phyloP scores from a whole-genome alignment of 2,113 vertebrate genomes.

The Hyperopisus bebe region DNA sequence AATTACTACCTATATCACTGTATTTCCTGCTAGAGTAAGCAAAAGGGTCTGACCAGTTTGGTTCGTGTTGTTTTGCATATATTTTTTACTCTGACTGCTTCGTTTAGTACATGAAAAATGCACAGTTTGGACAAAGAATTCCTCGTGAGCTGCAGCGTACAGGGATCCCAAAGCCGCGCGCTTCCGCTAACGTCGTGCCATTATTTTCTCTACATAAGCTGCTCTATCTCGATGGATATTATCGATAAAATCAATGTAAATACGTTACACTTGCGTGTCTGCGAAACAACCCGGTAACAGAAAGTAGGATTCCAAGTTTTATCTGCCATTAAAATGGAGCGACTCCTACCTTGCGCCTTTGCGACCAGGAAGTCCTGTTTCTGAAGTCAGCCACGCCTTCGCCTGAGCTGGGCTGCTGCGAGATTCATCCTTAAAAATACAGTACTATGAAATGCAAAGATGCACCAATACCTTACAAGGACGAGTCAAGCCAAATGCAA shows the following conservation, averaged over 20 bases:
- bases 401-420: neutral
- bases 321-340: slow-evolving; percentile 11
- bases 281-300: neutral
- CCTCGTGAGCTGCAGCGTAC: neutral
- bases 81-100: neutral
- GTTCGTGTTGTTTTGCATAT: neutral
- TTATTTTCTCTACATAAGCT: neutral
- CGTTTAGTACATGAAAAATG: neutral
- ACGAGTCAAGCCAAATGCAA: neutral
- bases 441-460: neutral
- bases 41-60: neutral
- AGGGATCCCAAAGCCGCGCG: neutral
- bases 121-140: neutral
- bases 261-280: neutral
- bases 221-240: neutral
- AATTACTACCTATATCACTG: neutral
- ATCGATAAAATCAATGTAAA: neutral
- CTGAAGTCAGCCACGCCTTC: slow-evolving; percentile 10
- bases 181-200: neutral
- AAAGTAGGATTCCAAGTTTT: slow-evolving; percentile 9
- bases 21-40: neutral
- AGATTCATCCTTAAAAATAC: neutral
- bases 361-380: slow-evolving; percentile 60
- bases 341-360: slow-evolving; percentile 53
- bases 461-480: neutral